Base-by-base conservation (phyloP, 2,888 invertebrate species). In the Norana najaformis region DNA sequence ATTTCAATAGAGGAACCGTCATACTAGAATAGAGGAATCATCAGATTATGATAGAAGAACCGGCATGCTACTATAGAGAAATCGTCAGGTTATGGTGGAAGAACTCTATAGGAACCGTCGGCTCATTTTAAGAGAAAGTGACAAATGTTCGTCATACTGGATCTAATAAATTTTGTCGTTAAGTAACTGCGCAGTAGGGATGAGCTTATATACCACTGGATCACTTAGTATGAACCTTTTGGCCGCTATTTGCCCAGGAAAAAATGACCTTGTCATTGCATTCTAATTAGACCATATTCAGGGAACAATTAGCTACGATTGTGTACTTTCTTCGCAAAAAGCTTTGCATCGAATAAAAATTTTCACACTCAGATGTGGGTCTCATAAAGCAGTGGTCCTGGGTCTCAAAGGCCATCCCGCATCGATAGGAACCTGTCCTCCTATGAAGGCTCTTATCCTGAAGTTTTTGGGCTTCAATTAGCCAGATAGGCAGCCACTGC, bases 291-390 rank as follows among this genome's bases (percentile, higher is more conserved):
- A n/a, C 30, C n/a, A 30, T 69, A 16, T 2, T n/a, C 69, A 69
- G n/a, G n/a, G 30, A 30, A 69, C 23, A 69, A 69, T 69, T 69
- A 69, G 69, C 69, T n/a, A 16, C n/a, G 69, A 69, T 69, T n/a
- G 69, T 69, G n/a, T n/a, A n/a, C 69, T 69, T 69, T n/a, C n/a
- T 69, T 69, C 69, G n/a, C n/a, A 69, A 69, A n/a, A n/a, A n/a
- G n/a, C 30, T n/a, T 6, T 5, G 30, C 69, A 69, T 30, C 69
- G 11, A 69, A 69, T 69, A n/a, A 69, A 30, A n/a, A 1, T 13
- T 69, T 69, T 69, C 69, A n/a, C n/a, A n/a, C 6, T 69, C 69
- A 69, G 69, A 69, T 69, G n/a, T 69, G 69, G 69, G 69, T 69
- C n/a, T 13, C 30, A 69, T 69, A 69, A 69, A 69, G 69, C 69